Conservation (phyloP, 1,140 invertebrate species). For the Eubasilissa regina region DNA sequence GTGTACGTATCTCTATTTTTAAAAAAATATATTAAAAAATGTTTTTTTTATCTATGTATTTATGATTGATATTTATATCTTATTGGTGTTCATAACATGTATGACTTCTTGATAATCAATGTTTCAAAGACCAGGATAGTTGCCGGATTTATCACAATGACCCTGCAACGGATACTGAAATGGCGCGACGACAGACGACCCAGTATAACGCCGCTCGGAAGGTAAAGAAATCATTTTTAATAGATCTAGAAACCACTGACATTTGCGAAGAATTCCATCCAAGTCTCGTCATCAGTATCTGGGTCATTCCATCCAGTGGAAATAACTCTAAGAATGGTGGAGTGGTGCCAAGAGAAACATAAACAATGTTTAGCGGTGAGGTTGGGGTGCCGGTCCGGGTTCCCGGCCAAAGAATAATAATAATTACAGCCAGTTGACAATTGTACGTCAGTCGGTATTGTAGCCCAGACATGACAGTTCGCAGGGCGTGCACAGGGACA, state of each 20-base stretch:
- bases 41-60: no score
- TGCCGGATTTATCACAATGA: background rate
- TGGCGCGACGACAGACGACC: background rate
- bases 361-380: background rate
- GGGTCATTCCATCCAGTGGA: background rate
- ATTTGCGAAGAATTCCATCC: background rate
- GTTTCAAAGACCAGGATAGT: no score
- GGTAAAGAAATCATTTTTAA: background rate
- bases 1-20: no score
- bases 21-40: no score
- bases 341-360: background rate
- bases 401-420: constrained; percentile 11
- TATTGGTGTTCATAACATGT: no score
- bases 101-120: no score
- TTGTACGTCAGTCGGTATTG: constrained; percentile 6
- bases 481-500: background rate
- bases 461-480: constrained; percentile 4
- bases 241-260: background rate
- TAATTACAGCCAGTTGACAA: constrained; percentile 21
- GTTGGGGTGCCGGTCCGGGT: background rate
- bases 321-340: constrained; percentile 2
- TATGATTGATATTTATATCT: no score
- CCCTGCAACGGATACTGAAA: background rate
- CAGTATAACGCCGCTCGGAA: no score
- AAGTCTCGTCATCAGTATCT: background rate